These are phyloP conservation scores for Lepidostoma basale DNA, from an alignment of 1,140 invertebrate genomes.

Conservation along the genomic window DNA sequence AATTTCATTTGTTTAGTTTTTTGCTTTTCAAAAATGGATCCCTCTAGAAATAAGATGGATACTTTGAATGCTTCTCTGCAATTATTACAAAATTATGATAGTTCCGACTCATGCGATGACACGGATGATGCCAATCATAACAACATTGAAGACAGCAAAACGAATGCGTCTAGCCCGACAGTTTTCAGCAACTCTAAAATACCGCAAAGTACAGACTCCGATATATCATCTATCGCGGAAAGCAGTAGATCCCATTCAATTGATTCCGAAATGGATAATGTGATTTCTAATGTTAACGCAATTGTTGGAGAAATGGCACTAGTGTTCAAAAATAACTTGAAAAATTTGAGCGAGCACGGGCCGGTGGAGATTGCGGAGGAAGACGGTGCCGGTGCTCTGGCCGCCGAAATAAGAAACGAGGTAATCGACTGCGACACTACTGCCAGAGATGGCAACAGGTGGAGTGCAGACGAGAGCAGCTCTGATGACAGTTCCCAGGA, in stretches of 20 bases:
- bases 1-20: background rate
- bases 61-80: constrained; percentile 9
- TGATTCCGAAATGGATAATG: background rate
- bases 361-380: constrained; percentile 1
- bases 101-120: constrained; percentile 28
- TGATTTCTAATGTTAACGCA: background rate
- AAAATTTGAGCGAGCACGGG: constrained; percentile 4
- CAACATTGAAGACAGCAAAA: background rate
- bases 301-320: background rate
- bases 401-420: background rate
- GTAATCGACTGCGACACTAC: background rate
- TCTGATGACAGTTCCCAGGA: constrained; percentile 19
- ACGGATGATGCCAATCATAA: constrained; percentile 19
- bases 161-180: background rate
- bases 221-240: background rate
- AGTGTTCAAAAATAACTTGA: background rate
- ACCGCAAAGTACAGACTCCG: background rate
- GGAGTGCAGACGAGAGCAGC: background rate
- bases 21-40: background rate
- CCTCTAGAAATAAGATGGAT: background rate
- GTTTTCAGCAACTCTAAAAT: background rate
- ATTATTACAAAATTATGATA: constrained; percentile 24
- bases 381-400: background rate
- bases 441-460: background rate
- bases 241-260: background rate